Percentiles rank a stretch among this genome's conserved stretches.
These are phyloP conservation scores for Potamilus streckersoni DNA, from an alignment of 1,140 invertebrate genomes.

Conservation along the genomic window DNA sequence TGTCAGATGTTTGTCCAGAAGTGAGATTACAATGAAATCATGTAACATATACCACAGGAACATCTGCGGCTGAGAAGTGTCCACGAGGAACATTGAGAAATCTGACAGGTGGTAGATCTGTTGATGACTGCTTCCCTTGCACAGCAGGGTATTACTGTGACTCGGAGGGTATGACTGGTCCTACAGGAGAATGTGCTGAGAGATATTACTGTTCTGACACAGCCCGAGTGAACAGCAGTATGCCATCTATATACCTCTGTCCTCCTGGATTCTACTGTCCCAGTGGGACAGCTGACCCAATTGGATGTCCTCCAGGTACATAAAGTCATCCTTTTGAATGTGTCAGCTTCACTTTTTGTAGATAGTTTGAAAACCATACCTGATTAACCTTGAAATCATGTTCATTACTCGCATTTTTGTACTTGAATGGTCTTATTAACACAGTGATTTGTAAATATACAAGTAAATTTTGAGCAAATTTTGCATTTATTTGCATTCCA, in stretches of 20 bases:
- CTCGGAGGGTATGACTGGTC: constrained; percentile 29
- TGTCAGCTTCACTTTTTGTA: too few relatives aligned
- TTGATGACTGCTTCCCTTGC: constrained; percentile 54
- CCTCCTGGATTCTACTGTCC: constrained; percentile 57
- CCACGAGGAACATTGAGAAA: constrained; percentile 53
- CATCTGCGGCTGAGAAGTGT: constrained; percentile 40
- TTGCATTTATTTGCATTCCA: too few relatives aligned
- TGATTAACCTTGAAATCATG: too few relatives aligned
- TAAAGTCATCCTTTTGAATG: not conserved
- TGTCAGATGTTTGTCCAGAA: too few relatives aligned
- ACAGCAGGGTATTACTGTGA: constrained; percentile 57
- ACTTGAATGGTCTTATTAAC: too few relatives aligned
- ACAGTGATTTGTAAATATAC: too few relatives aligned
- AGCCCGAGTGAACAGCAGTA: constrained; percentile 42
- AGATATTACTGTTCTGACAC: constrained; percentile 59
- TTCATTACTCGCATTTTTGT: too few relatives aligned
- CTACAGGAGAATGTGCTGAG: constrained; percentile 48
- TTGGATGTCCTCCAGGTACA: constrained; percentile 50
- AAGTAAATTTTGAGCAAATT: too few relatives aligned
- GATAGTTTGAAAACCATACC: too few relatives aligned
- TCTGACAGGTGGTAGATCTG: constrained; percentile 37
- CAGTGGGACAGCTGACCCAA: constrained; percentile 41
- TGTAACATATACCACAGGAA: constrained; percentile 33
- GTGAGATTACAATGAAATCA: not conserved
- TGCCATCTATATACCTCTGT: constrained; percentile 50